Base-by-base conservation (phyloP, 2,888 invertebrate genomes). In the Tachina fera region DNA sequence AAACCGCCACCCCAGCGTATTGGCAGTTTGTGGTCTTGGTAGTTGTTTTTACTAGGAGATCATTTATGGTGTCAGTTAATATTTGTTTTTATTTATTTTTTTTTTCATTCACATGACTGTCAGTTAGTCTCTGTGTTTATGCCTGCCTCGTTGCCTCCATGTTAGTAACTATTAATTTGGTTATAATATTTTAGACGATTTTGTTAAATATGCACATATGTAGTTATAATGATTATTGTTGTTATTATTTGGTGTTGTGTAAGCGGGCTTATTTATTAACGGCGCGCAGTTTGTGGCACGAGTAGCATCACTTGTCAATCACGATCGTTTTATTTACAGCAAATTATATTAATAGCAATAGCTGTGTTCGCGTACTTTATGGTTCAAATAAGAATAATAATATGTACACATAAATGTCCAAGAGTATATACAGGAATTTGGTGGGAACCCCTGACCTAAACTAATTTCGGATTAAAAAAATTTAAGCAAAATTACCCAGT, bases 281-380 rank as follows among this genome's bases (percentile, higher is more conserved):
- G 56, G 58, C 16, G 58, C 16, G 67, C 47, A 53, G 61, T 14
- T 61, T 47, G 56, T 47, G 53, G 67, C 71, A 83, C 58, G 68
- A 79, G 65, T 76, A 76, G 41, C 81, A 82, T 78, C 75, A 65
- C 70, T 75, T 85, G 85, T 82, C 85, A 85, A 85, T 81, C 85
- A 82, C 31, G 31, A 2, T 31, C 31, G 31, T 70, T 47, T 65
- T n/a, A n/a, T n/a, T n/a, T 63, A 74, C 63, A 19, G 16, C 13
- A 60, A 75, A 79, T 41, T 14, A 11, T 31, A 63, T 43, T 41
- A 61, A n/a, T 9, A 47, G 13, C 13, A 22, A 31, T 31, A 31
- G 31, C 31, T 31, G 31, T 31, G 31, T 31, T 31, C 31, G 6
- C 49, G 14, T 49, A 14, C 6, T 8, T 1, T 14, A 0, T n/a